A percentile compares a stretch with the other conserved stretches of the same genome.
phyloP scores from a whole-genome alignment of 2,797 vertebrate genomes.

The Fratercula arctica region DNA sequence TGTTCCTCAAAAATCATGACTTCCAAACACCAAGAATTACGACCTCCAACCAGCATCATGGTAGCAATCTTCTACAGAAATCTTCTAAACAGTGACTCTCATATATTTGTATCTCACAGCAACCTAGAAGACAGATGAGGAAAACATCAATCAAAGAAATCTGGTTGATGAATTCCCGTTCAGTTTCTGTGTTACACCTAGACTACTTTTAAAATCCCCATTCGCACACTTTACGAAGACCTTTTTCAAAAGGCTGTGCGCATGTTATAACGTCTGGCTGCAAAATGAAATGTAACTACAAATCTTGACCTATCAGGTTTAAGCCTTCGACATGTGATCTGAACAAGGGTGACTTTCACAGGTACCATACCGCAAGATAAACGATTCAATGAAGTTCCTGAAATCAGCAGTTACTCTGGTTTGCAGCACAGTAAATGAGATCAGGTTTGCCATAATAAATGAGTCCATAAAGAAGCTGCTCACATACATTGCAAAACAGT shows the following conservation, averaged over 20 bases:
- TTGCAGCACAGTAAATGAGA: not conserved
- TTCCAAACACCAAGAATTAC: not conserved
- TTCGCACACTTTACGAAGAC: not conserved
- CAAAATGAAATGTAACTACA: not conserved
- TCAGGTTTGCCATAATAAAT: not conserved
- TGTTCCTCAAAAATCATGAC: not conserved
- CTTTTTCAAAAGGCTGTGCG: not conserved
- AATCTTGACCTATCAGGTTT: not conserved
- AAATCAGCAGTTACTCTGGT: not conserved
- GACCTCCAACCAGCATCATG: not conserved
- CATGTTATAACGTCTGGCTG: not conserved
- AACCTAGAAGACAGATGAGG: not conserved
- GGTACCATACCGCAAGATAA: not conserved
- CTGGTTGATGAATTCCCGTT: not conserved
- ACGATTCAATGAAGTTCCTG: not conserved
- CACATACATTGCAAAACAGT: not conserved
- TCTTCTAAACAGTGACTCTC: not conserved
- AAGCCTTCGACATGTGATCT: not conserved
- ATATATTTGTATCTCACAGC: not conserved
- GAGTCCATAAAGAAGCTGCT: not conserved
- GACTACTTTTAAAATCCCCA: not conserved
- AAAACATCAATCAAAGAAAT: not conserved
- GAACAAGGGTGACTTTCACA: not conserved
- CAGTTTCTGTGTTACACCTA: not conserved
- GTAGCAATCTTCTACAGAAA: not conserved